These are phyloP conservation scores for Bombycilla garrulus DNA, from an alignment of 2,113 vertebrate genomes.

Conservation along the genomic window DNA sequence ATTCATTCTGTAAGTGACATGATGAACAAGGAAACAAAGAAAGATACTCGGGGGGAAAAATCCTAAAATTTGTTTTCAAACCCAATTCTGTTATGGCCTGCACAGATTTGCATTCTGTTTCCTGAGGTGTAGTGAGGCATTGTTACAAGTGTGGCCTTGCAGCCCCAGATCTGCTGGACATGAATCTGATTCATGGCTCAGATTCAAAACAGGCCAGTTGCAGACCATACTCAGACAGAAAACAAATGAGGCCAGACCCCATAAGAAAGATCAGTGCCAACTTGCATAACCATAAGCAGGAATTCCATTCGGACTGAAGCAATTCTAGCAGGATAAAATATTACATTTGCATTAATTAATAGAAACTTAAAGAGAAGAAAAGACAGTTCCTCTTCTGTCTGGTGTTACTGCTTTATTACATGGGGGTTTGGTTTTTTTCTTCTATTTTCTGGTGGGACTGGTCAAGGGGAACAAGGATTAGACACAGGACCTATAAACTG, in stretches of 20 bases:
- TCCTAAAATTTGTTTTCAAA: background rate
- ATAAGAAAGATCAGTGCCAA: background rate
- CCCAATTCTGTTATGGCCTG: background rate
- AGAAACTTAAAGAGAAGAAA: background rate
- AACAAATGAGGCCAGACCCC: background rate
- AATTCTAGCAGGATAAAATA: background rate
- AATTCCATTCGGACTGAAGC: background rate
- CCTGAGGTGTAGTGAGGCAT: background rate
- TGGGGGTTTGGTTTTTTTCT: rapidly evolving
- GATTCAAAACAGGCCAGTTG: background rate
- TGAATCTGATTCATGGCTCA: background rate
- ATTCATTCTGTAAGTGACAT: background rate
- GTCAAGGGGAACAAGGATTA: background rate
- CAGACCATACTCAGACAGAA: background rate
- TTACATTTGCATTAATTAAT: background rate
- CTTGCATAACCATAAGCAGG: background rate
- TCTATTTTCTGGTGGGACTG: background rate
- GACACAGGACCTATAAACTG: background rate
- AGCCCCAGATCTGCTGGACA: background rate
- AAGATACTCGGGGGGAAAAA: rapidly evolving
- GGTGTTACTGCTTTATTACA: background rate
- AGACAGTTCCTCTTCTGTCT: background rate
- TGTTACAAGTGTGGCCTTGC: background rate
- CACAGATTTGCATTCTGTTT: background rate
- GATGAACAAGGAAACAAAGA: background rate